phyloP scores from a whole-genome alignment of 2,797 vertebrate genomes.

The Dendrocincla fuliginosa region DNA sequence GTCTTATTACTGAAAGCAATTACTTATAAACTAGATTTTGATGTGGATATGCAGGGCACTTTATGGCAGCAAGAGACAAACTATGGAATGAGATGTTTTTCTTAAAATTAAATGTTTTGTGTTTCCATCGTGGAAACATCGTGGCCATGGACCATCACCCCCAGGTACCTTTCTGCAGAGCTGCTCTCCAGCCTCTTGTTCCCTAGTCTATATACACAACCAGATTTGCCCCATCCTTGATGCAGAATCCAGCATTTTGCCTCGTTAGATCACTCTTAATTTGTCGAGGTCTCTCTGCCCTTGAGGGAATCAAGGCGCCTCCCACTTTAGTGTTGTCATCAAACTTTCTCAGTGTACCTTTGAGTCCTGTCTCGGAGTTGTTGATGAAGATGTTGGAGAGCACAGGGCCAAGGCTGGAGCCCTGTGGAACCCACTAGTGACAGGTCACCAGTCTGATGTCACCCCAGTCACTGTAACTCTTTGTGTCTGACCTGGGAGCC shows the following conservation, averaged over 20 bases:
- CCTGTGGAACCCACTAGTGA: background rate
- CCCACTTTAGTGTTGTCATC: fast-evolving
- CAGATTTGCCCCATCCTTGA: background rate
- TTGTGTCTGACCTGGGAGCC: background rate
- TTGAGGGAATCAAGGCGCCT: background rate
- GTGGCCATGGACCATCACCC: background rate
- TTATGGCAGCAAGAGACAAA: background rate
- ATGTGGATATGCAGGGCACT: background rate
- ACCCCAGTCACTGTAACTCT: background rate
- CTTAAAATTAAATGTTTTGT: background rate
- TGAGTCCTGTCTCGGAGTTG: background rate
- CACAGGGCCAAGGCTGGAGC: background rate
- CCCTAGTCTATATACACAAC: background rate
- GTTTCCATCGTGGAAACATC: no score
- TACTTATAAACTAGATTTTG: background rate
- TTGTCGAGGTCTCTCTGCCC: background rate
- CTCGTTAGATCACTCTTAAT: background rate
- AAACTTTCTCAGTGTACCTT: background rate
- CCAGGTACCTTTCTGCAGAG: fast-evolving
- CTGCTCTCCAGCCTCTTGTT: background rate
- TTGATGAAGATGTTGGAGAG: background rate
- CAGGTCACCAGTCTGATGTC: background rate
- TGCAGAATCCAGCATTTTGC: background rate
- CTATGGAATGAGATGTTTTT: background rate
- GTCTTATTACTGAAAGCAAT: background rate